Base-by-base conservation (phyloP, 2,797 vertebrate species). In the Melanogrammus aeglefinus region DNA sequence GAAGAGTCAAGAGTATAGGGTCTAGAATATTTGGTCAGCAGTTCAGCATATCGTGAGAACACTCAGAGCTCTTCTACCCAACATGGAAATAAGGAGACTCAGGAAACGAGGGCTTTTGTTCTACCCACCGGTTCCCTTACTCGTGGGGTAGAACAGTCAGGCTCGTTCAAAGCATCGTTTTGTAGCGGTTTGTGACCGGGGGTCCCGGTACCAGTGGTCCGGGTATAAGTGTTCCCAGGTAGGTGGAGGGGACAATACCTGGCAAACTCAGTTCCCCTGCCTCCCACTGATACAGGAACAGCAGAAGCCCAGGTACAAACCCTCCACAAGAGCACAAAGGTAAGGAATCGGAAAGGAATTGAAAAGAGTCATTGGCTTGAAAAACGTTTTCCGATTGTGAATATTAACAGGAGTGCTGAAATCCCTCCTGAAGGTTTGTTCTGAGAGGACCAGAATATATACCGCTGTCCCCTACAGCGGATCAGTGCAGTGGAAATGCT, bases 251-350 rank as follows among this genome's bases (percentile, higher is more conserved):
- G 87, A 80, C 70, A 87, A 70, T 79, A 82, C 83, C 84, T 85
- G 78, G 82, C 82, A 84, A 89, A 88, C 83, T 83, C 85, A 79
- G 81, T 72, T 57, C 84, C 86, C 89, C 86, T 84, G 87, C 81
- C 83, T 84, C 79, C 88, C 82, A 85, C 83, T 76, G 27, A 81
- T 85, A 78, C 76, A 36, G 39, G 79, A 80, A 85, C 84, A 80
- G 84, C 85, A 89, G 79, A 82, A 79, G 88, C 85, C 88, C 83
- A 85, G 82, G 83, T 77, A 9, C 57, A 63, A 24, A 63, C 38
- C 9, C 63, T 3, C 63, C 63, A 24, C n/a, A 69, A 69, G n/a
- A 69, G 24, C 24, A 69, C 63, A 69, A 69, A 69, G 9, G 24
- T 69, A 27, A 27, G n/a, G n/a, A 69, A 2, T 27, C 27, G 63